phyloP scores from a whole-genome alignment of 1,140 invertebrate genomes.

The Kradibia gibbosae region DNA sequence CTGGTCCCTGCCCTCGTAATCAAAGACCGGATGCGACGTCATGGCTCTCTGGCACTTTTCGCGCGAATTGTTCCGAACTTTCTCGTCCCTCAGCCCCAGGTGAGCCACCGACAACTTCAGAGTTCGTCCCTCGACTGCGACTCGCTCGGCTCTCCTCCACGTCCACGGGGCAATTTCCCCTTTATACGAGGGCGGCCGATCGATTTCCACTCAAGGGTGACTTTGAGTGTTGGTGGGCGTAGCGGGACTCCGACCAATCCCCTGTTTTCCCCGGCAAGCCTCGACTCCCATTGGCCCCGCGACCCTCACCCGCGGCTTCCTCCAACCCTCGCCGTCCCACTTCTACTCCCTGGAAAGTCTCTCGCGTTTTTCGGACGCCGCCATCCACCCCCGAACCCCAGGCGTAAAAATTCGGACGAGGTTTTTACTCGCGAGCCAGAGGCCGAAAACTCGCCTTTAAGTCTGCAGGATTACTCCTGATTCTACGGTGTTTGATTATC shows the following conservation, averaged over 20 bases:
- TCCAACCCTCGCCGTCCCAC: too few relatives aligned
- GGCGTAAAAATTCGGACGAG: too few relatives aligned
- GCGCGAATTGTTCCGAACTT: background rate
- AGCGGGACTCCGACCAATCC: background rate
- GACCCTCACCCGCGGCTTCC: too few relatives aligned
- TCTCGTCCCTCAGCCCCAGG: background rate
- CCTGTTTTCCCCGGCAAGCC: background rate
- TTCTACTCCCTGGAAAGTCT: too few relatives aligned
- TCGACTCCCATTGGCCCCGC: background rate
- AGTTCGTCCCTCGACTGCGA: constrained; percentile 5
- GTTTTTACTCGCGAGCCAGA: too few relatives aligned
- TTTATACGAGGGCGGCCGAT: constrained; percentile 37
- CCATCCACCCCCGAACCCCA: too few relatives aligned
- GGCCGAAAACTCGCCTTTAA: too few relatives aligned
- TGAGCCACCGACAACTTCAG: background rate
- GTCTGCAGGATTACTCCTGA: too few relatives aligned
- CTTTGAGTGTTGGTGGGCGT: background rate
- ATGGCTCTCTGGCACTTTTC: constrained; percentile 45
- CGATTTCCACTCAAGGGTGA: constrained; percentile 29
- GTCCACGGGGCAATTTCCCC: background rate
- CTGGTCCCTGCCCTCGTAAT: constrained; percentile 67
- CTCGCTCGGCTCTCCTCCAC: background rate
- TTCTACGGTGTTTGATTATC: too few relatives aligned
- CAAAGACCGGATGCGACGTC: constrained; percentile 66
- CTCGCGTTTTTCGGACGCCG: too few relatives aligned